These are phyloP conservation scores for Hylomyscus alleni DNA, from an alignment of 2,797 vertebrate genomes.

Conservation along the genomic window DNA sequence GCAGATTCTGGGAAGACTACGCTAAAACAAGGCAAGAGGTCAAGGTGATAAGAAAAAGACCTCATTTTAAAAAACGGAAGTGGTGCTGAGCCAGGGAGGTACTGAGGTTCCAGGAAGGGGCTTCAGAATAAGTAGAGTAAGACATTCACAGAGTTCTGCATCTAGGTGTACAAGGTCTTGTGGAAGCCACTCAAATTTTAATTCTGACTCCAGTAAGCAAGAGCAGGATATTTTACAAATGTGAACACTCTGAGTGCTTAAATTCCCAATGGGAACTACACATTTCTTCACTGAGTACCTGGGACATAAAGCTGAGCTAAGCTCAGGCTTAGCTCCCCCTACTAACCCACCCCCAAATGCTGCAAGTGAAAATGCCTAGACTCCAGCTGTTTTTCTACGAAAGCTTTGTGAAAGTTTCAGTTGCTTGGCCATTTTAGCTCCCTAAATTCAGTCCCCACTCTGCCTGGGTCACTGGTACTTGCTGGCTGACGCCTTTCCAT, in stretches of 20 bases:
- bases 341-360: constrained; percentile 29
- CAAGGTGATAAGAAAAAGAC: constrained; percentile 39
- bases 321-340: constrained; percentile 4
- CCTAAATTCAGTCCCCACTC: constrained; percentile 12
- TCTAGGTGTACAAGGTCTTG: background rate
- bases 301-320: background rate
- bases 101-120: background rate
- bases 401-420: constrained; percentile 31
- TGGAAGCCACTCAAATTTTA: background rate
- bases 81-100: background rate
- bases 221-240: constrained; percentile 4
- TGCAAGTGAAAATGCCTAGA: constrained; percentile 61
- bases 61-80: background rate
- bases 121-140: background rate
- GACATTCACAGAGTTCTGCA: background rate
- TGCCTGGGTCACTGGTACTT: constrained; percentile 22
- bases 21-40: background rate
- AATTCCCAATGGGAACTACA: constrained; percentile 17
- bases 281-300: constrained; percentile 12
- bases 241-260: background rate
- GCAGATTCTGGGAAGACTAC: background rate
- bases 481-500: background rate
- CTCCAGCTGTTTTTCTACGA: constrained; percentile 16
- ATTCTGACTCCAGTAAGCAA: constrained; percentile 6
- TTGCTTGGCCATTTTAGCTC: constrained; percentile 39